Conservation (phyloP, 2,888 invertebrate species). For the Sinhomidia bicolor region DNA sequence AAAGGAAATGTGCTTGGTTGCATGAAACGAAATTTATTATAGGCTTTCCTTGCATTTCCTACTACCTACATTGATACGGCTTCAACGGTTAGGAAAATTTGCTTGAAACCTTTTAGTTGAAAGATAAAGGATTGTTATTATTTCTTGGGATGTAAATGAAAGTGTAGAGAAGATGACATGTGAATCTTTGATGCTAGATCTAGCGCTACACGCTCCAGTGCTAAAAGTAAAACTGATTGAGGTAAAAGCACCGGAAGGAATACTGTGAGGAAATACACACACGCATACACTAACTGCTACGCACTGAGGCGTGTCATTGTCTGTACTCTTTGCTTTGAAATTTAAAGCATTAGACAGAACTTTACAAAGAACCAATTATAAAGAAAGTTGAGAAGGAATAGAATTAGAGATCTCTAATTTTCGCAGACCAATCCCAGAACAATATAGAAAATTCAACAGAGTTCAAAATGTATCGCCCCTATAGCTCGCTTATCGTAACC, state of each 20-base stretch:
- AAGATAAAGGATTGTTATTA: background rate
- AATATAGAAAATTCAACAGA: too few relatives aligned
- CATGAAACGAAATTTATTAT: slow-evolving; percentile 43
- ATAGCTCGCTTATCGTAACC: too few relatives aligned
- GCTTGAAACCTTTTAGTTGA: background rate
- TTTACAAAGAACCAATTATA: too few relatives aligned
- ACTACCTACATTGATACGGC: background rate
- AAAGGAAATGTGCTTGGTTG: background rate
- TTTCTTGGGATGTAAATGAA: background rate
- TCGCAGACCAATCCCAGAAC: too few relatives aligned
- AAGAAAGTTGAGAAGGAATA: too few relatives aligned
- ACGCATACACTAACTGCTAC: background rate
- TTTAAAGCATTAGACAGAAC: background rate
- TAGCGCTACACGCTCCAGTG: background rate
- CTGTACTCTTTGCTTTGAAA: background rate
- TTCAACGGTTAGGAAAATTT: background rate
- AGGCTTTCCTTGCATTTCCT: background rate
- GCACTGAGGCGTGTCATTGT: background rate
- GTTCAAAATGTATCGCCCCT: too few relatives aligned
- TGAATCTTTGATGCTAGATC: background rate
- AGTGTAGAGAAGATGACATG: background rate
- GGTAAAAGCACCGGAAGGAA: background rate
- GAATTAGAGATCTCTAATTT: too few relatives aligned
- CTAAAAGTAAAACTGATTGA: background rate
- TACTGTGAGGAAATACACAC: background rate